Conservation (phyloP, 1,140 invertebrate genomes). For the Neodiprion pinetum region DNA sequence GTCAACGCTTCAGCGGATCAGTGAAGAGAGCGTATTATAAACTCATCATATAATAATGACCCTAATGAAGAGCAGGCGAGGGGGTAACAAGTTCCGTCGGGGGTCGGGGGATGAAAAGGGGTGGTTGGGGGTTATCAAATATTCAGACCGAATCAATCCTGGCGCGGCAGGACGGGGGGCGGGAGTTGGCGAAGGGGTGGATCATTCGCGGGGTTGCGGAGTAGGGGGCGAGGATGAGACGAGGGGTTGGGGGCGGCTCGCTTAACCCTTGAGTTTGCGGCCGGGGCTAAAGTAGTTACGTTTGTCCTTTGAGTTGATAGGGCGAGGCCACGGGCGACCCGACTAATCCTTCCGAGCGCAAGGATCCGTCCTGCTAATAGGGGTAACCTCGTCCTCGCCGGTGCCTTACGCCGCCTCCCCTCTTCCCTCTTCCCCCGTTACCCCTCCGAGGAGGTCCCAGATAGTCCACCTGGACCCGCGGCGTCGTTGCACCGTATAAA, state of each 20-base stretch:
- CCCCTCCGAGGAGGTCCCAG: not conserved
- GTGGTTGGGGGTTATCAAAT: constrained; percentile 47
- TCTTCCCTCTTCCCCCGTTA: constrained; percentile 2
- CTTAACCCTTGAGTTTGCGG: constrained; percentile 62
- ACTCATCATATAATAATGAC: constrained; percentile 53
- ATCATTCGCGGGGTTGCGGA: constrained; percentile 16
- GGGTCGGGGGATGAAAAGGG: constrained; percentile 20
- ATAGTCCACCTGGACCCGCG: not conserved
- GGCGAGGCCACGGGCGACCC: constrained; percentile 46
- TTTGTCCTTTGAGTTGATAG: constrained; percentile 60
- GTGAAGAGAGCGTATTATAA: constrained; percentile 13
- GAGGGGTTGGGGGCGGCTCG: constrained; percentile 45
- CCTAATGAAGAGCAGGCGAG: constrained; percentile 44
- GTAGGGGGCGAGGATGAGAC: constrained; percentile 27
- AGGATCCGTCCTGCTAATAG: constrained; percentile 49
- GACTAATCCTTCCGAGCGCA: constrained; percentile 55
- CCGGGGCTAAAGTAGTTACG: constrained; percentile 60
- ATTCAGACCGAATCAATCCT: constrained; percentile 62
- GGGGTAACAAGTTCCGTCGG: constrained; percentile 44
- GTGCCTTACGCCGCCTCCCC: constrained; percentile 7
- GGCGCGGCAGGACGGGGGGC: constrained; percentile 29
- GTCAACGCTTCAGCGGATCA: too few relatives aligned
- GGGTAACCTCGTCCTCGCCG: constrained; percentile 38
- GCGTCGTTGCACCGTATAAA: too few relatives aligned
- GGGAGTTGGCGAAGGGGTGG: not conserved